Evolutionary conservation across 2,888 invertebrate genomes (phyloP), one percentile per base, ranked within the genome.

Genomic region (Pseudanteris insignis): DNA sequence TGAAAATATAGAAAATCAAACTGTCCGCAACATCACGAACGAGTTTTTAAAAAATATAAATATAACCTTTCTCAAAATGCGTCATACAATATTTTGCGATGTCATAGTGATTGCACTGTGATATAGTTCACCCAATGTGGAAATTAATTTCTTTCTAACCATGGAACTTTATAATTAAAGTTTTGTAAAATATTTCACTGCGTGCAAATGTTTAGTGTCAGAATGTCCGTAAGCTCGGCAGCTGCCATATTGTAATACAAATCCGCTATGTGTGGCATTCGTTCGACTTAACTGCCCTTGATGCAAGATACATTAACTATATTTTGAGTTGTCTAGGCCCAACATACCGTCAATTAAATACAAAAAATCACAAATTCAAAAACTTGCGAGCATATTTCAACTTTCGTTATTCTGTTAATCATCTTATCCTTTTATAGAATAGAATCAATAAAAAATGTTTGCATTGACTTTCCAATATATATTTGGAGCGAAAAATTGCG

Each of bases 191-290:
- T 8, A 5, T 3, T 29, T 3, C 29, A n/a, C n/a, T 2, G 15
- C 33, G 15, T 9, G n/a, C 12, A 13, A 21, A 2, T 8, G 28
- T 15, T 26, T n/a, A 13, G 33, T 28, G 50, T 40, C 28, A 38
- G n/a, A 26, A 28, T 44, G 51, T 51, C 38, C 30, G 2, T 33
- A 29, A 41, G 40, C 26, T 21, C 11, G 14, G 24, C 24, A 46
- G 60, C 60, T 61, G 60, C 60, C 60, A 61, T 61, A 61, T 61
- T 61, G 60, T 61, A 44, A 30, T 54, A 47, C 37, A 55, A 40
- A 37, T 38, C 32, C 47, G 37, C 41, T 40, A 41, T 34, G 36
- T 9, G 37, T 37, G 29, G 60, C 47, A 41, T 53, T 48, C 46
- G 58, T 57, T 50, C 50, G 38, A 40, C 43, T 38, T 43, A 38